Percentiles rank a stretch among this genome's conserved stretches.
These are phyloP conservation scores for Meloidogyne floridensis DNA, from an alignment of 1,140 invertebrate genomes.

Conservation along the genomic window DNA sequence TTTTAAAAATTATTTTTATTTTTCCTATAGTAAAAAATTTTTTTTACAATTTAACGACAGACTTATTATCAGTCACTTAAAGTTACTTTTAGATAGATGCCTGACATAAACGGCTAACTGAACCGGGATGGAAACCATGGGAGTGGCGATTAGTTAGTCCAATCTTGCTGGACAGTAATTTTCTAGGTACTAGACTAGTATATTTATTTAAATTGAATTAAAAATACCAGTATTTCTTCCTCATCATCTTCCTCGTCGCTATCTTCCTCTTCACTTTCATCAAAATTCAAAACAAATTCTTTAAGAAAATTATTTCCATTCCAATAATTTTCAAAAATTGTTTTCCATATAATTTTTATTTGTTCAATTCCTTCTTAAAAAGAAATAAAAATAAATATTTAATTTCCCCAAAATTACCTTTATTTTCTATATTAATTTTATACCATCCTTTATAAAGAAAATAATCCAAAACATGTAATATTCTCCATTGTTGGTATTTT, in stretches of 20 bases:
- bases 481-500: not conserved
- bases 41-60: no score
- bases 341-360: not conserved
- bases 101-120: no score
- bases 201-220: no score
- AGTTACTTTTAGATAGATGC: no score
- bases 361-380: not conserved
- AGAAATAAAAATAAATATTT: no score
- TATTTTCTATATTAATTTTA: not conserved
- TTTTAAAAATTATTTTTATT: not conserved
- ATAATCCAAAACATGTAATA: not conserved
- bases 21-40: no score
- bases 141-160: no score
- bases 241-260: not conserved
- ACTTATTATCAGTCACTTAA: no score
- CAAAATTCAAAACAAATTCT: not conserved
- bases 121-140: no score
- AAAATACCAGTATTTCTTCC: not conserved
- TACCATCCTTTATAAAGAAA: not conserved
- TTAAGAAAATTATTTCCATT: not conserved
- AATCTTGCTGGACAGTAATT: no score
- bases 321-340: constrained; percentile 9
- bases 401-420: not conserved
- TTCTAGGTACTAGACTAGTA: no score
- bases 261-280: not conserved